Evolutionary conservation across 2,888 invertebrate genomes (phyloP).

Genomic region (Clusia tigrina): DNA sequence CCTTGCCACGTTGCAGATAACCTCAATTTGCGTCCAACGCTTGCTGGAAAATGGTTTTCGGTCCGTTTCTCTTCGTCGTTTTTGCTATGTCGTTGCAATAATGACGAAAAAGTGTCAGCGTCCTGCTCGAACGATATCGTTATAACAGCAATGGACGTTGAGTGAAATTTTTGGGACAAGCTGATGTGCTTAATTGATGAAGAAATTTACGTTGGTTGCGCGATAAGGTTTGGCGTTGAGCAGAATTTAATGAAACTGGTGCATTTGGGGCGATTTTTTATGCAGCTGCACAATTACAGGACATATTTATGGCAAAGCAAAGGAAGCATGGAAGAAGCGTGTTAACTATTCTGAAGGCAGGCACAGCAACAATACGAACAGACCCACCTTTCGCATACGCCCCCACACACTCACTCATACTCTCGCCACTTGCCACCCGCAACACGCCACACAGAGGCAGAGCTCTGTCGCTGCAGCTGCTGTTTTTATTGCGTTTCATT

Average conservation of each 20-base stretch:
- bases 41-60: conserved; percentile 22
- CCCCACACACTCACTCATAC: too few species aligned
- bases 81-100: conserved; percentile 54
- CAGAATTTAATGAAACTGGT: neutral
- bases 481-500: conserved; percentile 32
- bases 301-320: too few species aligned
- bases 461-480: conserved; percentile 10
- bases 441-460: neutral
- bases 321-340: neutral
- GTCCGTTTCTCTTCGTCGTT: conserved; percentile 34
- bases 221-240: neutral
- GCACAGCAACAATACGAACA: too few species aligned
- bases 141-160: conserved; percentile 41
- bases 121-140: conserved; percentile 57
- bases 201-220: conserved; percentile 49
- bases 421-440: too few species aligned
- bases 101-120: conserved; percentile 61
- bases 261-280: conserved; percentile 1
- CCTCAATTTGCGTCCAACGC: conserved; percentile 53
- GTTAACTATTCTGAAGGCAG: too few species aligned
- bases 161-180: conserved; percentile 37
- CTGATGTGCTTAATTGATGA: conserved; percentile 56
- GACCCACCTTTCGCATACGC: too few species aligned
- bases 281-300: too few species aligned
- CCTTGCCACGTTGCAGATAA: conserved; percentile 44